These are phyloP conservation scores for Drosophila stalkeri DNA, from an alignment of 2,888 invertebrate species.

Conservation along the genomic window DNA sequence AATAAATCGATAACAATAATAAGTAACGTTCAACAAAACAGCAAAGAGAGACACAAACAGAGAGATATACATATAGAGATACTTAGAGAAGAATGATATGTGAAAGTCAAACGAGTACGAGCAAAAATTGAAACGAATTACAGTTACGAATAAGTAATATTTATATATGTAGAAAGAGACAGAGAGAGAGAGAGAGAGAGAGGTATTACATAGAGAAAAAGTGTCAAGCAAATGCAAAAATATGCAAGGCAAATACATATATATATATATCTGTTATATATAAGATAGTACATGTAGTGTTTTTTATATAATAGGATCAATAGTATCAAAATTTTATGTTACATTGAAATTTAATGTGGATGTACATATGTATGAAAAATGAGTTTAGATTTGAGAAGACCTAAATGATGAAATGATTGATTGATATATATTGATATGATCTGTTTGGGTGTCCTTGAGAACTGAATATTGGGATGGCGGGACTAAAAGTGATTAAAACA, in stretches of 20 bases:
- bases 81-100: constrained; percentile 15
- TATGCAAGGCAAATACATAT: constrained; percentile 52
- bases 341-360: constrained; percentile 24
- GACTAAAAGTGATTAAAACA: constrained; percentile 10
- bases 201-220: constrained; percentile 29
- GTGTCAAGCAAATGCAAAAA: constrained; percentile 74
- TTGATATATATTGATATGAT: constrained; percentile 27
- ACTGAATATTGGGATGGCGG: constrained; percentile 30
- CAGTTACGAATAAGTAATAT: constrained; percentile 39
- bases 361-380: constrained; percentile 29
- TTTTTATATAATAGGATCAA: constrained; percentile 24
- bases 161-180: constrained; percentile 26
- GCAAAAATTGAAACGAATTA: constrained; percentile 57
- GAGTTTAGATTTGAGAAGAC: constrained; percentile 15
- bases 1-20: constrained; percentile 47
- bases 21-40: constrained; percentile 65
- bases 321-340: constrained; percentile 20
- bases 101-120: constrained; percentile 44
- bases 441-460: constrained; percentile 33
- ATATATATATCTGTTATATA: constrained; percentile 23
- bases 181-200: constrained; percentile 26
- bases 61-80: constrained; percentile 18
- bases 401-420: constrained; percentile 45
- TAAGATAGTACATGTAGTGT: constrained; percentile 35
- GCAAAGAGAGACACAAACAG: constrained; percentile 29